Evolutionary conservation across 2,888 invertebrate species (phyloP).

Genomic region (Drosophila ezoana): DNA sequence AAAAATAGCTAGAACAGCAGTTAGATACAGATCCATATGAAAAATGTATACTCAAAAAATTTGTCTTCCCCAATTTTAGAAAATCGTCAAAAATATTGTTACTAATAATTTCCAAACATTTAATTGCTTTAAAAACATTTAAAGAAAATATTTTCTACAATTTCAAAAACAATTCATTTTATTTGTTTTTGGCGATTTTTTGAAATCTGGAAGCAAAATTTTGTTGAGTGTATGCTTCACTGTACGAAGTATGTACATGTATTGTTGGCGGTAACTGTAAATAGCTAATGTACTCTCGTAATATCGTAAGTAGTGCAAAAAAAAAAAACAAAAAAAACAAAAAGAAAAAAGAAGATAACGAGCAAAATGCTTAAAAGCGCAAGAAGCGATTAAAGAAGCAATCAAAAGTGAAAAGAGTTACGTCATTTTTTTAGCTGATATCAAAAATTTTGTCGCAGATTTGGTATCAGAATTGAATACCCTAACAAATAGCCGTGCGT

Average conservation of each 20-base stretch:
- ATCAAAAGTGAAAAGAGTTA: slow-evolving; percentile 81
- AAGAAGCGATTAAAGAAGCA: slow-evolving; percentile 53
- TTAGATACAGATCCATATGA: slow-evolving; percentile 14
- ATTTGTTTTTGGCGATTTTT: no score
- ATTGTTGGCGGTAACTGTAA: slow-evolving; percentile 42
- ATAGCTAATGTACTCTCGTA: slow-evolving; percentile 35
- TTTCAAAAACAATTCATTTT: no score
- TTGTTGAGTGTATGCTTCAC: neutral
- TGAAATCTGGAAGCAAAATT: no score
- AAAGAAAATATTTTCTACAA: no score
- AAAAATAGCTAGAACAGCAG: slow-evolving; percentile 27
- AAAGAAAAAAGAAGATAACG: slow-evolving; percentile 36
- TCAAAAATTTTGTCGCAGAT: slow-evolving; percentile 84
- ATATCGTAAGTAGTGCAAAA: slow-evolving; percentile 32
- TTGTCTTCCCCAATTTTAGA: no score
- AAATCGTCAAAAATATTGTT: no score
- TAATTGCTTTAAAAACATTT: no score
- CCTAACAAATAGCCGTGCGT: slow-evolving; percentile 60
- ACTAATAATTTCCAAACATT: no score
- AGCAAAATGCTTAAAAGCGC: slow-evolving; percentile 65
- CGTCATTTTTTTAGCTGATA: slow-evolving; percentile 85
- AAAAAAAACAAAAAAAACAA: slow-evolving; percentile 8
- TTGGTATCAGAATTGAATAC: slow-evolving; percentile 84
- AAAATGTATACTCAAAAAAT: no score
- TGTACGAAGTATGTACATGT: slow-evolving; percentile 32